phyloP scores from a whole-genome alignment of 2,113 vertebrate genomes.

The Ophthalmolycus amberensis region DNA sequence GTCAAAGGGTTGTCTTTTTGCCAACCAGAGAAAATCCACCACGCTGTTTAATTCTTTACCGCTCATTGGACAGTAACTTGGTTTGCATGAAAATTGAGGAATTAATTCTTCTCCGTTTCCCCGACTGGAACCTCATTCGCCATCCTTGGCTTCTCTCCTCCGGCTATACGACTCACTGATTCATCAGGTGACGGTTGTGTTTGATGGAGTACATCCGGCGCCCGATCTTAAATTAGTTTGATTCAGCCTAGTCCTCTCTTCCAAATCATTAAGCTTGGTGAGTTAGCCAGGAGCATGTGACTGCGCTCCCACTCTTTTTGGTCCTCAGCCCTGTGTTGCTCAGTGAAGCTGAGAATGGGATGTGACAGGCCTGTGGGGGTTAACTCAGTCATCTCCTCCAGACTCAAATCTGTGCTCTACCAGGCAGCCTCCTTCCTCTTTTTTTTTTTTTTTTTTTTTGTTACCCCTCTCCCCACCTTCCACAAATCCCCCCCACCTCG shows the following conservation, averaged over 20 bases:
- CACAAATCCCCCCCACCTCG: constrained; percentile 27
- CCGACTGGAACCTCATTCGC: constrained; percentile 46
- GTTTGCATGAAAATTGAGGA: constrained; percentile 41
- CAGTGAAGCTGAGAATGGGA: constrained; percentile 82
- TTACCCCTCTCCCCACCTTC: constrained; percentile 35
- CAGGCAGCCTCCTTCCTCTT: constrained; percentile 34
- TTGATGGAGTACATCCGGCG: constrained; percentile 64
- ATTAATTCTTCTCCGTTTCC: constrained; percentile 49
- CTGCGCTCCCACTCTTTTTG: constrained; percentile 67
- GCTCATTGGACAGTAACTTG: constrained; percentile 45
- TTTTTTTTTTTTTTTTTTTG: constrained; percentile 27
- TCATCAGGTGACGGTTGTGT: constrained; percentile 71
- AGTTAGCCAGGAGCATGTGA: constrained; percentile 77
- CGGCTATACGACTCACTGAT: constrained; percentile 59
- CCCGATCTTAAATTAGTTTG: constrained; percentile 65
- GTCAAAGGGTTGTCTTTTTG: constrained; percentile 31
- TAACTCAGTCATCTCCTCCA: constrained; percentile 77
- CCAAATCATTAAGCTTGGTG: constrained; percentile 70
- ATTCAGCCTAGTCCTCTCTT: constrained; percentile 60
- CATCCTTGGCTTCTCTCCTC: constrained; percentile 48
- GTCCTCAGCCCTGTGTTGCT: constrained; percentile 71
- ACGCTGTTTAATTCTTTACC: constrained; percentile 48
- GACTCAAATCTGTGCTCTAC: constrained; percentile 63
- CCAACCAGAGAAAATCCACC: constrained; percentile 40
- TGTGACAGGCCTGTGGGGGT: constrained; percentile 81